Conservation (phyloP, 2,888 invertebrate genomes). For the Heliconius charithonia region DNA sequence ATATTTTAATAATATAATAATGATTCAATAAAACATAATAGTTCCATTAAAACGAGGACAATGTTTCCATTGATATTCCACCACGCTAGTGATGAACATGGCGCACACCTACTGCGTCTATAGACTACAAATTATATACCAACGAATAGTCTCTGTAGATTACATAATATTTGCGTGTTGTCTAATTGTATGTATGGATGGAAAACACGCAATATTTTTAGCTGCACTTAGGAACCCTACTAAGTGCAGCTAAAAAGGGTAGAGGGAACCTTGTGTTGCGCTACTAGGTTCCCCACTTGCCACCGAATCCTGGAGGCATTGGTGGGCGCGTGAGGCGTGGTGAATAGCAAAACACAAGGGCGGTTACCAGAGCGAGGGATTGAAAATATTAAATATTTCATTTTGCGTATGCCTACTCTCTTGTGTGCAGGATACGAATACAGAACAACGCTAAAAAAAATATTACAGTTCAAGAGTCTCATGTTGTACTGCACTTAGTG, state of each 20-base stretch:
- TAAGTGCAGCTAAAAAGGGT: neutral
- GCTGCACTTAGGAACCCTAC: no score
- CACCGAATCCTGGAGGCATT: no score
- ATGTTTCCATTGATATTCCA: neutral
- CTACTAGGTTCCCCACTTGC: no score
- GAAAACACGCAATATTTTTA: no score
- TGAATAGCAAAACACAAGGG: no score
- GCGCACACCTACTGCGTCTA: neutral
- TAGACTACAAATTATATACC: constrained; percentile 17
- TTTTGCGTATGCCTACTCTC: no score
- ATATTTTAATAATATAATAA: neutral
- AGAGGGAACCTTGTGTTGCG: no score
- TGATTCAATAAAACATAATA: neutral
- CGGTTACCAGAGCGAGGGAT: no score
- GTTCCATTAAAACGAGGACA: constrained; percentile 11
- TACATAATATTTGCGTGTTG: constrained; percentile 5
- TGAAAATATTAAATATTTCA: no score
- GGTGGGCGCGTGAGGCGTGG: no score
- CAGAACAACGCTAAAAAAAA: no score
- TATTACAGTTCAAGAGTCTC: neutral
- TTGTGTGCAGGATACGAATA: no score
- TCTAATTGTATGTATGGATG: neutral
- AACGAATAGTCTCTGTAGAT: neutral
- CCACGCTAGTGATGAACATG: neutral
- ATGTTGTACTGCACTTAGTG: neutral